Evolutionary conservation across 2,113 vertebrate species (phyloP), one percentile per base, ranked within the genome.

Genomic region (Tonatia bakeri): DNA sequence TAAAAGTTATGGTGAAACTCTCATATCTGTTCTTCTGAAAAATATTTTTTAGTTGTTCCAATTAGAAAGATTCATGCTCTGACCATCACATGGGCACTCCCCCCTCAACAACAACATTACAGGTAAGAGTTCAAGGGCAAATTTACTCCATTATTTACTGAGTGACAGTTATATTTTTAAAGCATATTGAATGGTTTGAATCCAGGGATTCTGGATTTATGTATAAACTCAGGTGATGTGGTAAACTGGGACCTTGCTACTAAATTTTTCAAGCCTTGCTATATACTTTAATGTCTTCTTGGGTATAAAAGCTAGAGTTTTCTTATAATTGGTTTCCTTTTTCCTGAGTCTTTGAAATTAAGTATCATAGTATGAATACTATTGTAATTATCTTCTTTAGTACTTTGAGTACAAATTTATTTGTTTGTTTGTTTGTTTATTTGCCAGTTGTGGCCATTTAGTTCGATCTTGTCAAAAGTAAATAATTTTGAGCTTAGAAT

Each of bases 71-170:
- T 99, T 94, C 99, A 99, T 64, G 99, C 99, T 91, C 87, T 99
- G 98, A 99, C 98, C 95, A 99, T 99, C 98, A 99, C 99, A 81
- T 99, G 99, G 99, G 99, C 99, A 1, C 98, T 99, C 75, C 99
- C 99, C 0, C 99, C 99, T 12, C 99, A 99, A 93, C 99, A 99
- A 22, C 98, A 98, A 72, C 98, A 99, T 98, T 99, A 99, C 98
- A 99, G 99, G 99, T 99, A 98, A 64, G 10, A 86, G 4, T 75
- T 92, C 11, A 87, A 77, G 59, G 45, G 31, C 75, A 90, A 80
- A 52, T 69, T 92, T 20, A 59, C 45, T 79, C 61, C 13, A 36
- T 38, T 95, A 77, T 16, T 28, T 72, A 70, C 22, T 61, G 28
- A 85, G 10, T 67, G n/a, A 61, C 7, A 67, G 19, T 73, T 38